Conservation (phyloP, 2,113 vertebrate species). For the Apeltes quadracus region DNA sequence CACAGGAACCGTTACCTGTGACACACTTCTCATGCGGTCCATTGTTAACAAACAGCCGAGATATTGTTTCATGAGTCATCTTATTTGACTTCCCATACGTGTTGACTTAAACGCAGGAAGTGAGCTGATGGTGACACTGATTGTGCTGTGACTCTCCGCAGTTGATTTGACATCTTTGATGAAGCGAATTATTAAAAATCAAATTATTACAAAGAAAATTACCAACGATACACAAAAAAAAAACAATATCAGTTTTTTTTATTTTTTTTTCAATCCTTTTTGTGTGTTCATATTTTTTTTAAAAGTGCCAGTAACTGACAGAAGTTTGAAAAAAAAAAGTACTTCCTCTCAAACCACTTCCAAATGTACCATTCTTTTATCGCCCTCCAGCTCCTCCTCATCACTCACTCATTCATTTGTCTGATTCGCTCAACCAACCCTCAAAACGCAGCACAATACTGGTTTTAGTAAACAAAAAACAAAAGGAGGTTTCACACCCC, state of each 20-base stretch:
- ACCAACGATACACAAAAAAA: constrained; percentile 69
- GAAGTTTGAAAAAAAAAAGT: constrained; percentile 56
- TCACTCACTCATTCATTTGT: constrained; percentile 55
- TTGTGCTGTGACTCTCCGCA: constrained; percentile 58
- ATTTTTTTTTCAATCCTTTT: constrained; percentile 53
- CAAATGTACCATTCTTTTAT: constrained; percentile 80
- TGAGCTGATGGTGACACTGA: constrained; percentile 32
- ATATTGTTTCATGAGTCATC: constrained; percentile 21
- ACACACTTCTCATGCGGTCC: constrained; percentile 26
- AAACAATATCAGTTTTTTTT: constrained; percentile 70
- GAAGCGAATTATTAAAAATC: constrained; percentile 21
- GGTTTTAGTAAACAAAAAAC: constrained; percentile 80
- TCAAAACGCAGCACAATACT: constrained; percentile 77
- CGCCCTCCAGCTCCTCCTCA: constrained; percentile 21
- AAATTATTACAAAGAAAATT: constrained; percentile 57
- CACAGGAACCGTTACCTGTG: constrained; percentile 10
- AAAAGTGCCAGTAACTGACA: constrained; percentile 82
- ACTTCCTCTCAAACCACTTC: constrained; percentile 70
- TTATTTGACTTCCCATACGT: constrained; percentile 8
- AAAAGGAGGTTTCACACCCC: constrained; percentile 78
- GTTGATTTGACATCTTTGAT: constrained; percentile 40
- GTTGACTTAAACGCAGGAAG: constrained; percentile 31
- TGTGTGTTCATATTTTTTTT: constrained; percentile 62
- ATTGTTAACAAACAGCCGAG: constrained; percentile 24
- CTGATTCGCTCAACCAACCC: constrained; percentile 56